Conservation (phyloP, 2,888 invertebrate genomes). For the Oxyteleia sp. region DNA sequence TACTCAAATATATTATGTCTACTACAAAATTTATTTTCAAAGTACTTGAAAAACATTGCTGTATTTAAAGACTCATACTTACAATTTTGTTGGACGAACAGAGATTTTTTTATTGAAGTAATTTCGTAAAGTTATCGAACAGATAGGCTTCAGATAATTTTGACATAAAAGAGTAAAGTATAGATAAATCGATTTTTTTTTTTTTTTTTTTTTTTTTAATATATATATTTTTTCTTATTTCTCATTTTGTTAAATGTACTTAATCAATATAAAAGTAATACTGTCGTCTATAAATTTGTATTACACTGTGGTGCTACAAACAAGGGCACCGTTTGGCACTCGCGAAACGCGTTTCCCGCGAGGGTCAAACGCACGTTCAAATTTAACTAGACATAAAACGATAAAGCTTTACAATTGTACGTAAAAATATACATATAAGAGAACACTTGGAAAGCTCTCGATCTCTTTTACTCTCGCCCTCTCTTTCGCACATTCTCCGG, state of each 20-base stretch:
- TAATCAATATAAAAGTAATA: slow-evolving; percentile 66
- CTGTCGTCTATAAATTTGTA: slow-evolving; percentile 63
- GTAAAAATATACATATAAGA: slow-evolving; percentile 66
- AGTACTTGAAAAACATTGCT: too few species aligned
- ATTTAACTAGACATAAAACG: slow-evolving; percentile 54
- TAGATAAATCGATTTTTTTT: too few species aligned
- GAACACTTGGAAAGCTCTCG: slow-evolving; percentile 55
- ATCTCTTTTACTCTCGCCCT: slow-evolving; percentile 27
- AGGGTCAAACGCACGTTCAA: slow-evolving; percentile 40
- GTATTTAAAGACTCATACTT: too few species aligned
- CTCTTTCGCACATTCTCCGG: slow-evolving; percentile 46
- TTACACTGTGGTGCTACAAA: slow-evolving; percentile 60
- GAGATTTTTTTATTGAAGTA: too few species aligned
- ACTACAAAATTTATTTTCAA: too few species aligned
- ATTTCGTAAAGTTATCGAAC: too few species aligned
- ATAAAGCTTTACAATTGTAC: slow-evolving; percentile 69
- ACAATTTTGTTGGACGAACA: too few species aligned
- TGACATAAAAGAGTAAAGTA: too few species aligned
- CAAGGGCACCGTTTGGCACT: slow-evolving; percentile 24
- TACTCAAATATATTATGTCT: too few species aligned
- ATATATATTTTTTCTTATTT: slow-evolving; percentile 20
- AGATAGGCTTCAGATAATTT: too few species aligned
- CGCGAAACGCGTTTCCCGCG: slow-evolving; percentile 13
- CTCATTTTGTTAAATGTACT: slow-evolving; percentile 37
- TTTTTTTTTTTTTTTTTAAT: too few species aligned